These are phyloP conservation scores for Engystomops pustulosus DNA, from an alignment of 2,113 vertebrate species.

Conservation along the genomic window DNA sequence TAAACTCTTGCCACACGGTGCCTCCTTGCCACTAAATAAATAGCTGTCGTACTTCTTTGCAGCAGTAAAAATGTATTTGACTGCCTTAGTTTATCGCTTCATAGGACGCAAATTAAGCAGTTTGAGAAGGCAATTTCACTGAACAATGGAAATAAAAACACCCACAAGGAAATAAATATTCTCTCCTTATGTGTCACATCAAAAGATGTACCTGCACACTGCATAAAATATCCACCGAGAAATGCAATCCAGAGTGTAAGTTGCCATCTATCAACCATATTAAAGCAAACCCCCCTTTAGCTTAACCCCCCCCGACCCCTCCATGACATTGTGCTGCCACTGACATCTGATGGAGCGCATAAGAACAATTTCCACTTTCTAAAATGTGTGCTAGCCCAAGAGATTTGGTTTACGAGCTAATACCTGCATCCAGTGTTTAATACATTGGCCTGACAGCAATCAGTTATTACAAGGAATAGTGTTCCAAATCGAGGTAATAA, in stretches of 20 bases:
- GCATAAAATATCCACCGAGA: neutral
- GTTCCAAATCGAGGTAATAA: conserved; percentile 56
- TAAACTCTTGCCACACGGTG: neutral
- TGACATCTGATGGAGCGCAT: conserved; percentile 39
- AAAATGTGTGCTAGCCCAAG: conserved; percentile 38
- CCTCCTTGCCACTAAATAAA: conserved; percentile 25
- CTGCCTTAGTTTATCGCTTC: conserved; percentile 32
- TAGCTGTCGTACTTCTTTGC: conserved; percentile 2
- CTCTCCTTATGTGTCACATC: conserved; percentile 3
- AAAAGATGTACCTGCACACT: neutral
- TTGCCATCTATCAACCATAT: neutral
- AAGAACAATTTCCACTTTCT: conserved; percentile 44
- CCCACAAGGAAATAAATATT: conserved; percentile 29
- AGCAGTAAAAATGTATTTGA: conserved; percentile 46
- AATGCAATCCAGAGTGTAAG: neutral
- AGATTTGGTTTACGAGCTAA: conserved; percentile 53
- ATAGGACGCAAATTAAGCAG: conserved; percentile 33
- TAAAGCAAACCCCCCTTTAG: neutral
- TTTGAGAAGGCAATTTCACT: conserved; percentile 18
- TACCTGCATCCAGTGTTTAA: conserved; percentile 52
- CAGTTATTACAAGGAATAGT: conserved; percentile 55
- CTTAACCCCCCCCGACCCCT: neutral
- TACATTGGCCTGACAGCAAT: conserved; percentile 46
- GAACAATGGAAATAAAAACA: conserved; percentile 29
- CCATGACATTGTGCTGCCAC: neutral